phyloP scores from a whole-genome alignment of 2,888 invertebrate genomes.

The Gastracanthus pulcherrimus region DNA sequence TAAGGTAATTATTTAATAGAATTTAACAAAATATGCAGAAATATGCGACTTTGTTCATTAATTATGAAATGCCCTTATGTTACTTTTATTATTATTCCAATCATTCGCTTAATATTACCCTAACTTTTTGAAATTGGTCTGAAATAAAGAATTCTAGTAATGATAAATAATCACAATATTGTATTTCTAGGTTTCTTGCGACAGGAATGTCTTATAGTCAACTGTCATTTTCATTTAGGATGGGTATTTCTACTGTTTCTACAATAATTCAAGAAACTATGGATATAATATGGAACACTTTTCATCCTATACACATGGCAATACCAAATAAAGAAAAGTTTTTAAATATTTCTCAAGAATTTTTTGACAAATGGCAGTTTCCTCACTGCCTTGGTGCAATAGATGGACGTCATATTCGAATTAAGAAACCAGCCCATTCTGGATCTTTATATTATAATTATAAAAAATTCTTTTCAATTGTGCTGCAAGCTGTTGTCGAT shows the following conservation, averaged over 20 bases:
- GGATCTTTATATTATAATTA: constrained; percentile 37
- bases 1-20: too few species aligned
- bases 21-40: too few species aligned
- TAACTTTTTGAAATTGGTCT: too few species aligned
- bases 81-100: too few species aligned
- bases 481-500: constrained; percentile 39
- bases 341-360: constrained; percentile 40
- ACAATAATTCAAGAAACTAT: constrained; percentile 29
- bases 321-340: constrained; percentile 39
- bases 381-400: constrained; percentile 49
- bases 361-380: constrained; percentile 28
- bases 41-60: too few species aligned
- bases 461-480: constrained; percentile 46
- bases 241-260: constrained; percentile 23
- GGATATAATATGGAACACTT: constrained; percentile 13
- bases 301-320: constrained; percentile 46
- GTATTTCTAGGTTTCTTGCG: constrained; percentile 35
- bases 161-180: too few species aligned
- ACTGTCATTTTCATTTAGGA: constrained; percentile 29
- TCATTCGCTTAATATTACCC: too few species aligned
- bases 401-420: constrained; percentile 21
- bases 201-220: constrained; percentile 32
- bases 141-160: too few species aligned
- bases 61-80: too few species aligned
- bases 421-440: constrained; percentile 27